These are phyloP conservation scores for Drosophila tani DNA, from an alignment of 1,140 invertebrate genomes.

Conservation along the genomic window DNA sequence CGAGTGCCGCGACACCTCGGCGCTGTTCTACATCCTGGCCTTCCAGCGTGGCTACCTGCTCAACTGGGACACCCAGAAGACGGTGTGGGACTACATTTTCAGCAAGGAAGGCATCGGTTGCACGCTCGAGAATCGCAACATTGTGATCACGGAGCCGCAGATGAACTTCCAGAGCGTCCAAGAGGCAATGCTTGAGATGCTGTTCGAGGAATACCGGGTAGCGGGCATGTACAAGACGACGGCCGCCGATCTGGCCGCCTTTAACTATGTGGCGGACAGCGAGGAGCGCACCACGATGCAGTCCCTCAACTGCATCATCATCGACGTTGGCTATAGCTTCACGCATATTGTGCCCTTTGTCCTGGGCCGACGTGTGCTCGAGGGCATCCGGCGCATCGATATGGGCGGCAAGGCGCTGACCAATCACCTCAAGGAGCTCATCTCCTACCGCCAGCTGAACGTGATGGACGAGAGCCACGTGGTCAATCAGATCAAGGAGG, in stretches of 20 bases:
- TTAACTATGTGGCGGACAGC: slow-evolving; percentile 87
- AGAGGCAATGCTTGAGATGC: slow-evolving; percentile 97
- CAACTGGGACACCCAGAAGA: slow-evolving; percentile 97
- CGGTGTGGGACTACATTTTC: slow-evolving; percentile 98
- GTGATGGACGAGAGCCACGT: slow-evolving; percentile 99
- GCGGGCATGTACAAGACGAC: slow-evolving; percentile 93
- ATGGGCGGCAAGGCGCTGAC: slow-evolving; percentile 98
- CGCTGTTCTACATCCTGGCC: slow-evolving; percentile 96
- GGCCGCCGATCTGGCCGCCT: slow-evolving; percentile 89
- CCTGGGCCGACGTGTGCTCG: slow-evolving; percentile 93
- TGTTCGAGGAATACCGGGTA: slow-evolving; percentile 99
- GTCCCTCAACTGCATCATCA: slow-evolving; percentile 92
- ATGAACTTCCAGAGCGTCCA: slow-evolving; percentile 97
- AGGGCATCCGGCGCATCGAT: slow-evolving; percentile 94
- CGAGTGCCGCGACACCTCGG: slow-evolving; percentile 97
- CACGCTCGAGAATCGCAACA: slow-evolving; percentile 90
- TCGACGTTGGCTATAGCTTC: slow-evolving; percentile 98
- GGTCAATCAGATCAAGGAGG: slow-evolving; percentile 99
- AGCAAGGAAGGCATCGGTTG: slow-evolving; percentile 94
- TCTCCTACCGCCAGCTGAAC: slow-evolving; percentile 96
- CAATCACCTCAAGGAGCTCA: slow-evolving; percentile 99
- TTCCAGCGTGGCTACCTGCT: slow-evolving; percentile 98
- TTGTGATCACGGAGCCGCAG: slow-evolving; percentile 97
- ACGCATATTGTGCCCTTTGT: slow-evolving; percentile 98
- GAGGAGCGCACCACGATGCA: slow-evolving; percentile 74